Conservation (phyloP, 2,797 vertebrate species). For the Fringilla coelebs region DNA sequence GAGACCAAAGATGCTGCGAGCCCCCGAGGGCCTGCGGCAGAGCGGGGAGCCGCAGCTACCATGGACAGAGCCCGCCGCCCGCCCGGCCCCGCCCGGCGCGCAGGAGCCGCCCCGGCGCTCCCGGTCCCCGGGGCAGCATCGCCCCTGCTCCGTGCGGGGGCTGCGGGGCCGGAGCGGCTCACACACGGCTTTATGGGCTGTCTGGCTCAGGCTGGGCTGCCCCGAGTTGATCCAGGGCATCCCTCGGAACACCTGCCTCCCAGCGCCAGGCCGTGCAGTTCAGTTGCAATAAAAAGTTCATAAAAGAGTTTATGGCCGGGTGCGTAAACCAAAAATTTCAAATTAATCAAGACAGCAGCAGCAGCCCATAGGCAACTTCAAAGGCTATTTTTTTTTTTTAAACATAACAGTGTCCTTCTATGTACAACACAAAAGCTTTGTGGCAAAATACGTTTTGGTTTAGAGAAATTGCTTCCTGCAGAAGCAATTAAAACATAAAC, state of each 20-base stretch:
- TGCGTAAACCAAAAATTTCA: constrained; percentile 65
- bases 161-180: background rate
- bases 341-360: constrained; percentile 61
- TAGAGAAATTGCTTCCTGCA: background rate
- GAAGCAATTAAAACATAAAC: background rate
- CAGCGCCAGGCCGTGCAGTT: constrained; percentile 49
- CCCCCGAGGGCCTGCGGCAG: fast-evolving
- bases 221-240: constrained; percentile 45
- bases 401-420: background rate
- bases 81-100: background rate
- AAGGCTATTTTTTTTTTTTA: constrained; percentile 44
- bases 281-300: constrained; percentile 76
- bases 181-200: background rate
- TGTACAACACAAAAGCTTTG: background rate
- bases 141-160: background rate
- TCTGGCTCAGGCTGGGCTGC: background rate
- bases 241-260: constrained; percentile 77
- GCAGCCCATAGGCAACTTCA: constrained; percentile 39
- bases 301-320: constrained; percentile 75
- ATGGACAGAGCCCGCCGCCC: constrained; percentile 30
- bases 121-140: background rate
- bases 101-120: background rate
- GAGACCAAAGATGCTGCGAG: fast-evolving
- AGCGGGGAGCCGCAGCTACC: background rate
- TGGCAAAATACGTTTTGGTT: background rate